Percentiles rank a stretch among this genome's conserved stretches.
Conservation (phyloP, 64 coral and sea anemone species). For the Stichodactyla helianthus region DNA sequence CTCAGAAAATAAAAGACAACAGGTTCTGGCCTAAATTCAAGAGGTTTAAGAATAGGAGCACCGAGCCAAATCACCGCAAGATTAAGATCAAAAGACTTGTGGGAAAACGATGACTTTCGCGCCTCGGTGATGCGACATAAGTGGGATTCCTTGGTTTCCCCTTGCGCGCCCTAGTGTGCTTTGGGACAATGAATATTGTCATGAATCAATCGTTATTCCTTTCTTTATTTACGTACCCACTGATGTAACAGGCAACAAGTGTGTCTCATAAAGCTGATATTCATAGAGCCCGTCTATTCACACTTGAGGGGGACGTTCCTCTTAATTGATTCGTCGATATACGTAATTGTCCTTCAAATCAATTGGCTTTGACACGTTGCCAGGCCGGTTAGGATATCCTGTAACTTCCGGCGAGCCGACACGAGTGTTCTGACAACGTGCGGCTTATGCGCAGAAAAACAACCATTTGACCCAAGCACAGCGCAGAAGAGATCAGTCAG, state of each 20-base stretch:
- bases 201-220: neutral
- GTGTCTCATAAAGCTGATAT: neutral
- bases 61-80: neutral
- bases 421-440: conserved; percentile 23
- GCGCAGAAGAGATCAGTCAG: neutral
- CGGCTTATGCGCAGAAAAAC: conserved; percentile 15
- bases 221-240: neutral
- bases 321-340: conserved; percentile 15
- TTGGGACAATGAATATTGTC: neutral
- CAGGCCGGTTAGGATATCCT: neutral
- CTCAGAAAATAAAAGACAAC: neutral
- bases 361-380: conserved; percentile 29
- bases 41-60: neutral
- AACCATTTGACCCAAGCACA: conserved; percentile 18
- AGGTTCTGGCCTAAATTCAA: neutral
- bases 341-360: conserved; percentile 10
- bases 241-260: neutral
- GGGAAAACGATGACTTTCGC: neutral
- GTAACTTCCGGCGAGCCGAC: conserved; percentile 39
- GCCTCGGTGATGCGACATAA: neutral
- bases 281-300: neutral
- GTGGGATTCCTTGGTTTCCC: conserved; percentile 15
- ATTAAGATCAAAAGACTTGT: neutral
- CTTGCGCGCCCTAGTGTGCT: neutral
- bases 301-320: neutral